Base-by-base conservation (phyloP, 2,797 vertebrate genomes). In the Cyclopterus lumpus region DNA sequence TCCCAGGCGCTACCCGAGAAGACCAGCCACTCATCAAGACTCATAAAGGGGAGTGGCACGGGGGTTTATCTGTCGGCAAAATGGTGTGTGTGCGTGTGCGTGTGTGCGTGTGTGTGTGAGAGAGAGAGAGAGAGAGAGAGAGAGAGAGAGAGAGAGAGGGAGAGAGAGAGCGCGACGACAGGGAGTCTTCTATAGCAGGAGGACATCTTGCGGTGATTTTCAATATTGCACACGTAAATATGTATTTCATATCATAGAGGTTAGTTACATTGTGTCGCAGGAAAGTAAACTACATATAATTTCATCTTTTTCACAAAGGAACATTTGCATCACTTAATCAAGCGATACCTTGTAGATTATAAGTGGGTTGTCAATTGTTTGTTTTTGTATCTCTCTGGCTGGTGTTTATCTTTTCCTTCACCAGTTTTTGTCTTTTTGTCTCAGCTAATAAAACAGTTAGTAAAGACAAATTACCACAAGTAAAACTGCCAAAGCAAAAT, bases 41-140 rank as follows among this genome's bases (percentile, higher is more conserved):
- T 3, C 40, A 65, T 90, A 88, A 92, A 93, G 89, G 87, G 91
- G 91, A 90, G 88, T 74, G 87, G 77, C 84, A 2, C 0, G 6
- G 16, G 63, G 62, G 58, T 30, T 70, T 83, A 81, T 75, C 0
- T n/a, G 84, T 92, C 84, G 83, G 86, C 89, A 51, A 48, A 90
- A 62, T 30, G 0, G 42, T 26, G 46, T 44, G 30, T 9, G 34
- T 1, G 11, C 32, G 34, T 36, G 10, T 2, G 54, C 22, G 55
- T 30, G 49, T 62, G 28, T 30, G 28, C 28, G 42, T 24, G 15
- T 40, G 34, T 26, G 40, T 6, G 38, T 16, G 18, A 18, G 14
- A 20, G 44, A 28, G 20, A 15, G 46, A 2, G 48, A 16, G 48
- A 12, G 11, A 8, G 22, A 6, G 20, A 46, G 44, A 20, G 18